Base-by-base conservation (phyloP, 2,113 vertebrate species). In the Sorex araneus region DNA sequence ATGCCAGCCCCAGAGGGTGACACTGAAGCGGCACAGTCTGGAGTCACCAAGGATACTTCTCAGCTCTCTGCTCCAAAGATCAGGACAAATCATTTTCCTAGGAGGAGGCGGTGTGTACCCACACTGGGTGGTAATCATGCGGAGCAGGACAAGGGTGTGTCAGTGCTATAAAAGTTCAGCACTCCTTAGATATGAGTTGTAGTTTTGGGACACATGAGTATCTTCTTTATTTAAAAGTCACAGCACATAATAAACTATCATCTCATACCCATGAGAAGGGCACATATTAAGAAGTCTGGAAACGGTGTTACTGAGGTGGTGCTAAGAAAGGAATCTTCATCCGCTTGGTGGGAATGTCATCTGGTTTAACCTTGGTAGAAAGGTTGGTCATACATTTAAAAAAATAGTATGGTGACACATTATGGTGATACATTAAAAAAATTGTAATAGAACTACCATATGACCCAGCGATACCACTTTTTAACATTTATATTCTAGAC, bases 91-190 rank as follows among this genome's bases (percentile, higher is more conserved):
- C 77, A 60, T 2, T 81, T 47, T 82, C 40, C 78, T 18, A 30
- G 73, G 28, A 79, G 34, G 1, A 45, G 70, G 40, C 91, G 63
- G 77, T 43, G 21, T 94, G 43, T 5, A 0, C 21, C 18, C 19
- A 12, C n/a, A 73, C 67, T 92, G 79, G 80, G 73, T 92, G 91
- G 91, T 67, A 88, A 43, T 89, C 25, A 57, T 28, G 8, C 23
- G 80, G 75, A 80, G 71, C 25, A 2, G 63, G 25, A 83, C 60
- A 54, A 94, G 91, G 94, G 89, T 47, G 40, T 28, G 78, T 73
- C 63, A 8, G 11, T 60, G 23, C 30, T 74, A 16, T 32, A 30
- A 32, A 34, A 80, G 80, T 73, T 84, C 23, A 69, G 30, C 21
- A 75, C 27, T 12, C 32, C 32, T 81, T 76, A 50, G 82, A 76